These are phyloP conservation scores for Lasioglossum lativentre DNA, from an alignment of 2,888 invertebrate genomes.

Conservation along the genomic window DNA sequence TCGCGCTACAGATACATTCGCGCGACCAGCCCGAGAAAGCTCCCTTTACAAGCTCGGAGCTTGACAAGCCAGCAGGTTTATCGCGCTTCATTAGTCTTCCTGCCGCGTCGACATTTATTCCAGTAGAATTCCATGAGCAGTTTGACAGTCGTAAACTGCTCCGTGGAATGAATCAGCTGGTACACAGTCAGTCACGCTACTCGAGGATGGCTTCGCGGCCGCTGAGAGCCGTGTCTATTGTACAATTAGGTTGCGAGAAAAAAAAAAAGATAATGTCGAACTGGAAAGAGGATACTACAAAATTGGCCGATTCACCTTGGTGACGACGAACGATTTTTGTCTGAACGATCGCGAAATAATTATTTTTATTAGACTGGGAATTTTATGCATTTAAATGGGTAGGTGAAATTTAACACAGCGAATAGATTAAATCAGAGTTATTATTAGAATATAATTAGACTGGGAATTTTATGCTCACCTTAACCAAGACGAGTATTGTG, in stretches of 20 bases:
- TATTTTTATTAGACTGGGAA: too few species aligned
- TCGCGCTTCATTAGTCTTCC: slow-evolving; percentile 38
- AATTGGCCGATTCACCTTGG: neutral
- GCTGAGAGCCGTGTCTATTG: neutral
- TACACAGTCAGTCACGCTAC: neutral
- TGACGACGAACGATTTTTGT: neutral
- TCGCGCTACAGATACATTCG: slow-evolving; percentile 11
- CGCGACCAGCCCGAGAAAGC: slow-evolving; percentile 26
- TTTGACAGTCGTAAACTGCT: slow-evolving; percentile 18
- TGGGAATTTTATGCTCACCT: too few species aligned
- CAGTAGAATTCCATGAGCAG: slow-evolving; percentile 19
- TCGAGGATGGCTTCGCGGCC: neutral
- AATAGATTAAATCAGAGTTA: too few species aligned
- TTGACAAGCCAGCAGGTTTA: neutral
- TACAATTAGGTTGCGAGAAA: neutral
- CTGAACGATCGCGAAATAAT: too few species aligned
- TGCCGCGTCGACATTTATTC: slow-evolving; percentile 23
- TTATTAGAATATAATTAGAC: too few species aligned
- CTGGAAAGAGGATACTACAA: neutral
- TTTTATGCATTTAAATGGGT: too few species aligned
- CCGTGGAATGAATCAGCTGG: slow-evolving; percentile 5
- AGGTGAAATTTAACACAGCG: too few species aligned
- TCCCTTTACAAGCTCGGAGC: slow-evolving; percentile 14
- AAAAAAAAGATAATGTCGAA: neutral
- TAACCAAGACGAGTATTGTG: too few species aligned